Evolutionary conservation across 2,888 invertebrate species (phyloP).

Genomic region (Rhagium mordax): DNA sequence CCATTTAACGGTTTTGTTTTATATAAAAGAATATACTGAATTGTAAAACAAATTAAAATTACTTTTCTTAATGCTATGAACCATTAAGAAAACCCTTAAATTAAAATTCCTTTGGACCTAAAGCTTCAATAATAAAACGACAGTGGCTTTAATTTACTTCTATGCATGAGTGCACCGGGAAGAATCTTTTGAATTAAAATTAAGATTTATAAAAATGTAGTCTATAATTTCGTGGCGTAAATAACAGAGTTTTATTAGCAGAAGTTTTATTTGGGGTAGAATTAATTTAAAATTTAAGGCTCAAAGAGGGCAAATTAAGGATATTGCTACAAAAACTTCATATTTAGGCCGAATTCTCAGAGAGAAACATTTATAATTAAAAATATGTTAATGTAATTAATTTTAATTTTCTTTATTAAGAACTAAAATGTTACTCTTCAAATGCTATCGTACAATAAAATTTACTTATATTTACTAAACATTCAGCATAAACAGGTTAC

Average conservation of each 20-base stretch:
- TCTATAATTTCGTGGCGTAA: slow-evolving; percentile 3
- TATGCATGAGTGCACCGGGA: slow-evolving; percentile 21
- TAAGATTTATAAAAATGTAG: slow-evolving; percentile 23
- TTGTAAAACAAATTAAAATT: slow-evolving; percentile 7
- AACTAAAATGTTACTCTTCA: neutral
- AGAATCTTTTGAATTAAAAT: slow-evolving; percentile 29
- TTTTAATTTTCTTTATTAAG: neutral
- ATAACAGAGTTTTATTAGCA: slow-evolving; percentile 18
- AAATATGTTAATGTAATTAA: neutral
- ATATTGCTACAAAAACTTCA: neutral
- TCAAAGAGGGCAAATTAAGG: neutral
- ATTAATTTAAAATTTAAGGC: neutral
- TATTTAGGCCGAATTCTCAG: neutral
- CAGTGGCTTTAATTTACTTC: slow-evolving; percentile 19
- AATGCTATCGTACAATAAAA: too few relatives aligned
- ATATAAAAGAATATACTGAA: too few relatives aligned
- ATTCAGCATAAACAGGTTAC: too few relatives aligned
- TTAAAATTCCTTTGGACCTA: slow-evolving; percentile 33
- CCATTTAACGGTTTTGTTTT: too few relatives aligned
- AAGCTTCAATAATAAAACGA: slow-evolving; percentile 26
- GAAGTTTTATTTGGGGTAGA: slow-evolving; percentile 1
- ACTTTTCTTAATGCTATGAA: slow-evolving; percentile 14
- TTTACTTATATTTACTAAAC: too few relatives aligned
- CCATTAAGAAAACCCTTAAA: slow-evolving; percentile 23
- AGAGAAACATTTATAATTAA: neutral